phyloP scores from a whole-genome alignment of 2,113 vertebrate genomes.

The Ageneiosus marmoratus region DNA sequence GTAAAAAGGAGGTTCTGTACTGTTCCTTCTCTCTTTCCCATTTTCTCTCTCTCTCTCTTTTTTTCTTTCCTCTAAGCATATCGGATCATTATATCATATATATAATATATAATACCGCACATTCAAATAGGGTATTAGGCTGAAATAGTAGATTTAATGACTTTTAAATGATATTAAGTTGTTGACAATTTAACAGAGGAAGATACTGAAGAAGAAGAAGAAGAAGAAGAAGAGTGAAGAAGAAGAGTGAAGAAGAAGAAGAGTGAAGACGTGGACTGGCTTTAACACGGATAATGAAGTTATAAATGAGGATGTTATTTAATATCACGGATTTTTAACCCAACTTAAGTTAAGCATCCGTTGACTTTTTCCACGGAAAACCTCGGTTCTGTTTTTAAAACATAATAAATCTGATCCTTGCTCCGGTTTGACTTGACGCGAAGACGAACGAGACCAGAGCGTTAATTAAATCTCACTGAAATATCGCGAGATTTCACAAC shows the following conservation, averaged over 20 bases:
- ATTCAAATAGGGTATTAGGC: no score
- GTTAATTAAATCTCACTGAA: not conserved
- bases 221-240: not conserved
- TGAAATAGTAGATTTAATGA: not conserved
- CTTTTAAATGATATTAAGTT: no score
- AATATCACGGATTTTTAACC: no score
- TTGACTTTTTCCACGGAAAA: no score
- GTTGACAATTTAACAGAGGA: no score
- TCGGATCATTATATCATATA: no score
- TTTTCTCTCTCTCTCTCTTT: no score
- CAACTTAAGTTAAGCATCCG: no score
- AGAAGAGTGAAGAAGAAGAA: not conserved
- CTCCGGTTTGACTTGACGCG: not conserved
- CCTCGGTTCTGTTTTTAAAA: no score
- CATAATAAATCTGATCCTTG: not conserved
- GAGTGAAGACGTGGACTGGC: not conserved
- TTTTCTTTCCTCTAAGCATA: not conserved
- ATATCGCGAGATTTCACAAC: not conserved
- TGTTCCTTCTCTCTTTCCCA: not conserved
- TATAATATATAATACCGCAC: no score
- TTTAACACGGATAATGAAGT: not conserved
- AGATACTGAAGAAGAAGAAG: not conserved
- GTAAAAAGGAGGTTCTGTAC: constrained; percentile 8
- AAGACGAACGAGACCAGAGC: not conserved
- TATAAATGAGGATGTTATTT: not conserved